Evolutionary conservation across 2,113 vertebrate species (phyloP).

Genomic region (Dendropsophus ebraccatus): DNA sequence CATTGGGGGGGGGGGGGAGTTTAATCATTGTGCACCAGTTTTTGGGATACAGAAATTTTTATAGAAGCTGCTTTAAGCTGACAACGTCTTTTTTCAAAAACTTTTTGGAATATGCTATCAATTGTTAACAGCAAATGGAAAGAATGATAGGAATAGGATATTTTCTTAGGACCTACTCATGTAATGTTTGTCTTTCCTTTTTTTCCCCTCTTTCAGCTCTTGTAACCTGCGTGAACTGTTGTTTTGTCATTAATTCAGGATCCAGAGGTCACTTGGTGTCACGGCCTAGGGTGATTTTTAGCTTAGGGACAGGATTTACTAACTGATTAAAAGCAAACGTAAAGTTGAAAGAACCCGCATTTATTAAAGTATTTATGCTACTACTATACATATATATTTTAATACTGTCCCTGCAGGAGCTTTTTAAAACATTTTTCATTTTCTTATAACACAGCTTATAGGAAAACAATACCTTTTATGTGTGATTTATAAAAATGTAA

Average conservation of each 20-base stretch:
- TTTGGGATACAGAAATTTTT: too few species aligned
- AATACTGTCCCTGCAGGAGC: conserved; percentile 37
- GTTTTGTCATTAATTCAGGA: not conserved
- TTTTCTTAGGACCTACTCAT: not conserved
- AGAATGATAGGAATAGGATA: not conserved
- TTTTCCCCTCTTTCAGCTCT: not conserved
- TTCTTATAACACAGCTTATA: conserved; percentile 13
- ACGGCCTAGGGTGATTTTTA: conserved; percentile 4
- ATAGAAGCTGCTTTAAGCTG: too few species aligned
- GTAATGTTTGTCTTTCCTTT: not conserved
- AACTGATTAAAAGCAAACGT: conserved; percentile 42
- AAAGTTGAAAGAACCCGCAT: conserved; percentile 26
- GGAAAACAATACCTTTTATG: conserved; percentile 35
- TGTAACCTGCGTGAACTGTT: conserved; percentile 16
- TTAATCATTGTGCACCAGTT: too few species aligned
- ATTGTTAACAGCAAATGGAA: not conserved
- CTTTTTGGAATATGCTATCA: too few species aligned
- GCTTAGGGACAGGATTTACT: conserved; percentile 41
- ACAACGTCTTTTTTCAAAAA: too few species aligned
- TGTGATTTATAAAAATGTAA: not conserved
- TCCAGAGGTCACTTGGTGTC: conserved; percentile 8
- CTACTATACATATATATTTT: conserved; percentile 30
- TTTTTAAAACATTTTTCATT: conserved; percentile 34
- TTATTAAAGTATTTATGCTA: conserved; percentile 30
- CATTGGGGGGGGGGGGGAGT: too few species aligned